phyloP scores from a whole-genome alignment of 2,888 invertebrate species.

The Stictocephala bisonia region DNA sequence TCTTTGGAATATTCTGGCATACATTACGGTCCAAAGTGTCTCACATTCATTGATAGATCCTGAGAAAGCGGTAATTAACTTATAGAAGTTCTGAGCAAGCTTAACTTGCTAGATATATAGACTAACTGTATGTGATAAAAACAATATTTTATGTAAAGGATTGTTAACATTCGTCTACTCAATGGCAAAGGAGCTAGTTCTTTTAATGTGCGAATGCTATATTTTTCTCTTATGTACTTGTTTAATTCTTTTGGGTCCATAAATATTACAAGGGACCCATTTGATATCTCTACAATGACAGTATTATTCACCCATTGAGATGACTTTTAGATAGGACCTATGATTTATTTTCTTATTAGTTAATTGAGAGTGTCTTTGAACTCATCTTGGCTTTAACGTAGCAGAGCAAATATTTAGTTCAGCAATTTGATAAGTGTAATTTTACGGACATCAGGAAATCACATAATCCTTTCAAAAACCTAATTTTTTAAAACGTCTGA shows the following conservation, averaged over 20 bases:
- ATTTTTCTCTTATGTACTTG: constrained; percentile 54
- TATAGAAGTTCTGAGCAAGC: constrained; percentile 2
- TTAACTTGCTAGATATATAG: not conserved
- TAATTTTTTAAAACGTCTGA: too few species aligned
- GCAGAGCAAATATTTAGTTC: constrained; percentile 14
- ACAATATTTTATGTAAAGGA: constrained; percentile 25
- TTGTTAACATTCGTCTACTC: constrained; percentile 23
- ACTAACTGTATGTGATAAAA: constrained; percentile 24
- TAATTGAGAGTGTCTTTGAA: constrained; percentile 32
- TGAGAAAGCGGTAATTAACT: constrained; percentile 2
- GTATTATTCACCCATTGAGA: constrained; percentile 55
- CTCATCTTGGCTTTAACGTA: constrained; percentile 39
- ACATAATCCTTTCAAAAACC: constrained; percentile 33
- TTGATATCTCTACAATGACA: constrained; percentile 58
- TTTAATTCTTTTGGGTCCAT: constrained; percentile 58
- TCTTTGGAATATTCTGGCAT: constrained; percentile 31
- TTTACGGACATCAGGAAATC: constrained; percentile 23
- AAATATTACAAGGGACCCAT: constrained; percentile 57
- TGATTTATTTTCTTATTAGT: constrained; percentile 26
- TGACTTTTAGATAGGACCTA: constrained; percentile 44
- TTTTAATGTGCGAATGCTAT: constrained; percentile 56
- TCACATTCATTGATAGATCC: too few species aligned
- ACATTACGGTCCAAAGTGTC: not conserved
- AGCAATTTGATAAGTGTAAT: constrained; percentile 34
- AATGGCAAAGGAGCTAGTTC: constrained; percentile 52